These are phyloP conservation scores for Euzetes globulus DNA, from an alignment of 2,888 invertebrate genomes.

Conservation along the genomic window DNA sequence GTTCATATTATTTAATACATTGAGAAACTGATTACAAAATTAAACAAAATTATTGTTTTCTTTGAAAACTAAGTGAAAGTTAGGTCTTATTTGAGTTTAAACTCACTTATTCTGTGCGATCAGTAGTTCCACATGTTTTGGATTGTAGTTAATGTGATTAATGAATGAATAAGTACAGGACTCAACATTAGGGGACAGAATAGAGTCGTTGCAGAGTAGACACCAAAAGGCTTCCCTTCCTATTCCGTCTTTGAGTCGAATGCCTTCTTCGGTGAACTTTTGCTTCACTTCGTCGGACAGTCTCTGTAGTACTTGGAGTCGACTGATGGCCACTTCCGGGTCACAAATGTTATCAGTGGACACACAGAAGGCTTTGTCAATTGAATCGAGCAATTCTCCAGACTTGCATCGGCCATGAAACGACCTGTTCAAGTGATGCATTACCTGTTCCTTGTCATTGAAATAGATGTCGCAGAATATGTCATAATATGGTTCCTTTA, in stretches of 20 bases:
- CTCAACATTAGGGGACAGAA: background rate
- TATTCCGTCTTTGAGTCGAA: slow-evolving; percentile 12
- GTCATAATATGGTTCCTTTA: no score
- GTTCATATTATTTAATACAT: no score
- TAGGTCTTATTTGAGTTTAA: no score
- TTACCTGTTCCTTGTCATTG: no score
- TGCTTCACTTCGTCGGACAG: slow-evolving; percentile 2
- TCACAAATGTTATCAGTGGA: background rate
- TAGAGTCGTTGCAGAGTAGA: slow-evolving; percentile 48
- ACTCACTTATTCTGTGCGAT: no score
- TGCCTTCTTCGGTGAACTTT: background rate
- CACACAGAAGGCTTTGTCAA: background rate
- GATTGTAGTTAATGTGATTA: background rate
- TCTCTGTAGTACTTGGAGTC: background rate
- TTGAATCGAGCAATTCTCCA: background rate
- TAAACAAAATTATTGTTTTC: no score
- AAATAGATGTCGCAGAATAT: no score
- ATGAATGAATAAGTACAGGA: background rate
- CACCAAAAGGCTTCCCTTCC: slow-evolving; percentile 41
- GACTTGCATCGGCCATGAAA: background rate
- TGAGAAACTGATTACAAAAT: no score
- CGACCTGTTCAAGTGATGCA: background rate
- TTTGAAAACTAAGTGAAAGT: no score
- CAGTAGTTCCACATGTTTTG: background rate
- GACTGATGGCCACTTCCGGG: slow-evolving; percentile 18